Percentiles rank a stretch among this genome's conserved stretches.
phyloP scores from a whole-genome alignment of 2,797 vertebrate species.

The Neosilurus hyrtlii region DNA sequence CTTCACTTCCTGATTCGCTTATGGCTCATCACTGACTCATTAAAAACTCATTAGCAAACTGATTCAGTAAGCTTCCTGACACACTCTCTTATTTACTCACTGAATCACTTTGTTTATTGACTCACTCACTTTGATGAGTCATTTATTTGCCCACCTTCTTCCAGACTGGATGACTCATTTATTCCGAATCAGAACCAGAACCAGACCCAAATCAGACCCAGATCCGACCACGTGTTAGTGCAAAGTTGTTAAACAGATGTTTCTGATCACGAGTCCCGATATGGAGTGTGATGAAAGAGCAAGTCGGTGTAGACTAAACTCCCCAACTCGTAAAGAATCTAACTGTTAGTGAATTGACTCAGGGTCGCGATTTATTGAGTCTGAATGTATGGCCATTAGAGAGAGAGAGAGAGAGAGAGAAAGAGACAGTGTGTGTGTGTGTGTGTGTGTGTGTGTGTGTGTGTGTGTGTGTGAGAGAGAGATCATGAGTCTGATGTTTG shows the following conservation, averaged over 20 bases:
- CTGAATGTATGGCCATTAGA: neutral
- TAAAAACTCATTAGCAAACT: neutral
- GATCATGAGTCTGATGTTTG: constrained; percentile 1
- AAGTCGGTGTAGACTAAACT: neutral
- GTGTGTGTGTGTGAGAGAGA: neutral
- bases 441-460: constrained; percentile 1
- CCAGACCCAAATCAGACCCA: neutral
- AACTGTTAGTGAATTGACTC: neutral
- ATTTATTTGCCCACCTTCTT: neutral
- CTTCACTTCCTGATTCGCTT: neutral
- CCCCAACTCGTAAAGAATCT: neutral
- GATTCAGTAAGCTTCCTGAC: neutral
- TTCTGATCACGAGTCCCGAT: neutral
- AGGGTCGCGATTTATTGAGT: constrained; percentile 5
- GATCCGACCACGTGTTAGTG: neutral
- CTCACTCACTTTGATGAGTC: neutral
- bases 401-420: neutral
- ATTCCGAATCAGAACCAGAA: neutral
- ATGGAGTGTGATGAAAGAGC: neutral
- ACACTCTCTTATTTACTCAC: neutral
- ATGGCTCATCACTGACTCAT: neutral
- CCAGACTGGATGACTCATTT: neutral
- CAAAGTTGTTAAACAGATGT: constrained; percentile 8
- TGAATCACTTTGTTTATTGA: neutral
- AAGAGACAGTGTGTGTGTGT: constrained; percentile 5